These are phyloP conservation scores for Argyrosomus regius DNA, from an alignment of 2,797 vertebrate genomes.

Conservation along the genomic window DNA sequence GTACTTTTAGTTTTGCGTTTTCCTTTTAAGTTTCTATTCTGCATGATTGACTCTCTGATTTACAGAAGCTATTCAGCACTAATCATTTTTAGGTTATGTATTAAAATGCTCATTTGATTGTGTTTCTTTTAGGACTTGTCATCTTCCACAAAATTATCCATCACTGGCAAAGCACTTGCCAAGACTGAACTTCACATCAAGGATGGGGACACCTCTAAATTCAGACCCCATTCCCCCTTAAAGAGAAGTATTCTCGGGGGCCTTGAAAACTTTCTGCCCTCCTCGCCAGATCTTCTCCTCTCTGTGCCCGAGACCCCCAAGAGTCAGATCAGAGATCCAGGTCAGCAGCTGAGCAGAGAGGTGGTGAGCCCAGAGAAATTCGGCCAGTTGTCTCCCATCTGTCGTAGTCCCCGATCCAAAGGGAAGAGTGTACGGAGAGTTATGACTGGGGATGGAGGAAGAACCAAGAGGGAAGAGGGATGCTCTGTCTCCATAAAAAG, in stretches of 20 bases:
- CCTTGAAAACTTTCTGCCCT: slow-evolving; percentile 68
- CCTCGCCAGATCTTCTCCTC: slow-evolving; percentile 68
- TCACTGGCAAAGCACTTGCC: background rate
- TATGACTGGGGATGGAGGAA: slow-evolving; percentile 16
- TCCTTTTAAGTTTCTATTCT: background rate
- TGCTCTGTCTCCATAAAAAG: slow-evolving; percentile 74
- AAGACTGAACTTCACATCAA: slow-evolving; percentile 48
- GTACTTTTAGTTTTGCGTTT: background rate
- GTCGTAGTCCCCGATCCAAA: slow-evolving; percentile 70
- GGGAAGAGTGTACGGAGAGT: slow-evolving; percentile 33
- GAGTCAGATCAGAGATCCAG: slow-evolving; percentile 74
- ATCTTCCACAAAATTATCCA: slow-evolving; percentile 25
- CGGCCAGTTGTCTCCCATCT: slow-evolving; percentile 71
- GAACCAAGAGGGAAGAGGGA: slow-evolving; percentile 13
- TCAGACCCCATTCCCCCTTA: slow-evolving; percentile 49
- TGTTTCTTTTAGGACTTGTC: slow-evolving; percentile 54
- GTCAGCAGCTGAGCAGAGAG: slow-evolving; percentile 9
- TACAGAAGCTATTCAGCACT: background rate
- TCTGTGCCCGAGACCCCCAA: slow-evolving; percentile 79
- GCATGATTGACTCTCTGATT: background rate
- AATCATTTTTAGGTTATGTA: background rate
- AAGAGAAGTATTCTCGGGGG: slow-evolving; percentile 64
- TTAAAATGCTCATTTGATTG: background rate
- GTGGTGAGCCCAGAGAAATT: background rate
- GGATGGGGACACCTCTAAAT: slow-evolving; percentile 12